Conservation (phyloP, 1,140 invertebrate species). For the Heliconius congener region DNA sequence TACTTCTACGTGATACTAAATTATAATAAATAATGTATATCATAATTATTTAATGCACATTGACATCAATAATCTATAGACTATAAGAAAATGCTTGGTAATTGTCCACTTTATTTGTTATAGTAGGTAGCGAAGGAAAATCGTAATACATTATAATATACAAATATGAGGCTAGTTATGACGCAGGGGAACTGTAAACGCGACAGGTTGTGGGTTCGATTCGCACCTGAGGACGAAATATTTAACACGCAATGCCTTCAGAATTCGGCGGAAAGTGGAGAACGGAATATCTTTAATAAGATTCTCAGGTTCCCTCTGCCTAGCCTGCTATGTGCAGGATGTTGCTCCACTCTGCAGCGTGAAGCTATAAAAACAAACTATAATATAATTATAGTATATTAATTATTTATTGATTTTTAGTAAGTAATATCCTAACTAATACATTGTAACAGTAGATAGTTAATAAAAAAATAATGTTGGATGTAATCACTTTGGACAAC, state of each 20-base stretch:
- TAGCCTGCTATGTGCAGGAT: background rate
- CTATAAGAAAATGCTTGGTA: background rate
- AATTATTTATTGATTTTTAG: background rate
- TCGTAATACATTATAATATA: too few species aligned
- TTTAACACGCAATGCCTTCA: too few species aligned
- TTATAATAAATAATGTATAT: slow-evolving; percentile 57
- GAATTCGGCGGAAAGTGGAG: too few species aligned
- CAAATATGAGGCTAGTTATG: too few species aligned
- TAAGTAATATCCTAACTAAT: background rate
- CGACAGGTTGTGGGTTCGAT: too few species aligned
- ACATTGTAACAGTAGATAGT: background rate
- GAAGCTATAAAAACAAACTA: too few species aligned
- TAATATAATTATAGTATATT: background rate
- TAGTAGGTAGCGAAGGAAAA: background rate
- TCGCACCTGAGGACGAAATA: too few species aligned
- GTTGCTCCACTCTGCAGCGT: too few species aligned
- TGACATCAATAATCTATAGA: background rate
- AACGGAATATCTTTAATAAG: too few species aligned
- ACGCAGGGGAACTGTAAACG: too few species aligned
- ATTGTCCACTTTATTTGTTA: slow-evolving; percentile 8
- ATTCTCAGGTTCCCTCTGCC: too few species aligned
- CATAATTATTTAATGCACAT: background rate
- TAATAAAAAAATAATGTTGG: background rate
- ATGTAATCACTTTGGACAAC: background rate
- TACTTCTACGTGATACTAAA: slow-evolving; percentile 66